Percentiles rank a stretch among this genome's conserved stretches.
These are phyloP conservation scores for Ceriagrion tenellum DNA, from an alignment of 2,888 invertebrate genomes.

Conservation along the genomic window DNA sequence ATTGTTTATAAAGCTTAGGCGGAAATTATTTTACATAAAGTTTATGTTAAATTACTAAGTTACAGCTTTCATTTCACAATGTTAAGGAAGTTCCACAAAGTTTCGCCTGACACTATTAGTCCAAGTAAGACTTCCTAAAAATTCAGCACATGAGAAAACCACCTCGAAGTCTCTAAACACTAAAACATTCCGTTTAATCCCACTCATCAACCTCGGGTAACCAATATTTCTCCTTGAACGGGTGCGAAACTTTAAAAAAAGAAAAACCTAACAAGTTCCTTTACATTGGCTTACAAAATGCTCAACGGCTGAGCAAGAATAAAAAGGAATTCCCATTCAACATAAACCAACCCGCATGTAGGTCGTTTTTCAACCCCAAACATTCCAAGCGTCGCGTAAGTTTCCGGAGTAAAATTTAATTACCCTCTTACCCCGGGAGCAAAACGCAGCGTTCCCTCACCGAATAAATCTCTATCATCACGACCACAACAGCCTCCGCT, in stretches of 20 bases:
- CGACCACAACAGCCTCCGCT: not conserved
- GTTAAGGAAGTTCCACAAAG: no score
- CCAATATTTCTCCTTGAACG: not conserved
- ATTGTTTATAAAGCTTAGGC: no score
- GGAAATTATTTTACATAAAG: no score
- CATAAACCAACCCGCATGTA: not conserved
- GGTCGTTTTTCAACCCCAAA: conserved; percentile 1
- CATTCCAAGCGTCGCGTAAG: conserved; percentile 12
- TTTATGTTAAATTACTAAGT: no score
- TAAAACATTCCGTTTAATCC: not conserved
- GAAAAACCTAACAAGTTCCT: not conserved
- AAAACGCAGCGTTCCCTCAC: not conserved
- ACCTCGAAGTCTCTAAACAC: no score
- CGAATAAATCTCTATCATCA: conserved; percentile 29
- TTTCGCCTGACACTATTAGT: no score
- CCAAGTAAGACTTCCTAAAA: no score
- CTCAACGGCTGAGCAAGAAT: not conserved
- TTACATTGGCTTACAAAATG: not conserved
- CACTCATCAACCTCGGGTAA: not conserved
- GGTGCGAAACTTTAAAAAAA: not conserved
- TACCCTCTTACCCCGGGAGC: not conserved
- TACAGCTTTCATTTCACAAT: no score
- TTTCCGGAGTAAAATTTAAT: conserved; percentile 17
- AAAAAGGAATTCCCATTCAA: not conserved
- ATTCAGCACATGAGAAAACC: no score